These are phyloP conservation scores for Ploceus nigricollis DNA, from an alignment of 2,113 vertebrate genomes.

Conservation along the genomic window DNA sequence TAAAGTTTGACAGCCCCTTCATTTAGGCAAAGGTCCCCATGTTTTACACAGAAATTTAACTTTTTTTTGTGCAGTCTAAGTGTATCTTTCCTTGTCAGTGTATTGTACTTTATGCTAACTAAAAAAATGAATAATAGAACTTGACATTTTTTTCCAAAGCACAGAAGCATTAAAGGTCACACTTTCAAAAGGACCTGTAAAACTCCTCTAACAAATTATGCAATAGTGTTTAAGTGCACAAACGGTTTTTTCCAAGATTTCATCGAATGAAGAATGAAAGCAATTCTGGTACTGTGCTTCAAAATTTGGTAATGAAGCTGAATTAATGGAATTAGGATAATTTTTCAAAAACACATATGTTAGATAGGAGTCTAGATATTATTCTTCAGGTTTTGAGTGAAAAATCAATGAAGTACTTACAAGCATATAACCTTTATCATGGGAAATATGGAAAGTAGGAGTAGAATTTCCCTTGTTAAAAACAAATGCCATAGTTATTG, in stretches of 20 bases:
- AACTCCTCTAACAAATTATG: slow-evolving; percentile 19
- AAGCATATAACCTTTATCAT: background rate
- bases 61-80: background rate
- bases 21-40: background rate
- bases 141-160: slow-evolving; percentile 30
- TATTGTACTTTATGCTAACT: background rate
- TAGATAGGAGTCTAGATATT: background rate
- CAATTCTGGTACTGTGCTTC: background rate
- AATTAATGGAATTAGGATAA: background rate
- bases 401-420: background rate
- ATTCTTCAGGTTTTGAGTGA: background rate
- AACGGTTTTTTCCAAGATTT: background rate
- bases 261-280: background rate
- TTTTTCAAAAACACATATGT: background rate
- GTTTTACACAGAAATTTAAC: background rate
- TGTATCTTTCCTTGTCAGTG: background rate
- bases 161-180: slow-evolving; percentile 8
- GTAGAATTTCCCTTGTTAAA: background rate
- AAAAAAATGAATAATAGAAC: background rate
- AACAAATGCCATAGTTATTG: background rate
- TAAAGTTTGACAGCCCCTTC: background rate
- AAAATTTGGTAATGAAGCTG: background rate
- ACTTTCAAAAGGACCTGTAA: slow-evolving; percentile 20
- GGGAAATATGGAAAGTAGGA: background rate
- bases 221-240: background rate